A percentile compares a stretch with the other conserved stretches of the same genome.
Evolutionary conservation across 2,113 vertebrate species (phyloP).

Genomic region (Potamarius usumacintae): DNA sequence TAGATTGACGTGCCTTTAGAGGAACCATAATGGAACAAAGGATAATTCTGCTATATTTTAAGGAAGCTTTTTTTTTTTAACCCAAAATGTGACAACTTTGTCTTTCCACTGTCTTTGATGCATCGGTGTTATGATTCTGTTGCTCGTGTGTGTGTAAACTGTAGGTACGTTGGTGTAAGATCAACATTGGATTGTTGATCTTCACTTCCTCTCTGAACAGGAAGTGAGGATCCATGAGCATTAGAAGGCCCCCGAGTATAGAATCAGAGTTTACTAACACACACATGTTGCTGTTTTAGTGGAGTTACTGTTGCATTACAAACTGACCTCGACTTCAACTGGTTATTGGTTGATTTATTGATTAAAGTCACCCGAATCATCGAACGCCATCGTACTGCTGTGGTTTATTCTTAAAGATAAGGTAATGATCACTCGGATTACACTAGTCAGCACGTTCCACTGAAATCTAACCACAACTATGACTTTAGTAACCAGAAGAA

Average conservation of each 20-base stretch:
- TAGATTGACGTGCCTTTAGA: conserved; percentile 16
- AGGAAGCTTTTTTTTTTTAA: not conserved
- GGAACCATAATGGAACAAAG: conserved; percentile 14
- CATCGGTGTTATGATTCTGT: not conserved
- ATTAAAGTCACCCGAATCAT: conserved; percentile 7
- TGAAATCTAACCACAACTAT: not conserved
- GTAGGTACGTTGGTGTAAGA: not conserved
- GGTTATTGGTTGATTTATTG: conserved; percentile 27
- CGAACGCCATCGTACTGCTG: not conserved
- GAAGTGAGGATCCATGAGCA: not conserved
- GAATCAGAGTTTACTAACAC: conserved; percentile 24
- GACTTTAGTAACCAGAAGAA: not conserved
- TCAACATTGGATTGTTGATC: not conserved
- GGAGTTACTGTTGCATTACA: conserved; percentile 21
- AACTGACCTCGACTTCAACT: conserved; percentile 21
- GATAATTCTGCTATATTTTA: conserved; percentile 25
- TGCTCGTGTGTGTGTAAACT: conserved; percentile 1
- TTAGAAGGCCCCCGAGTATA: not conserved
- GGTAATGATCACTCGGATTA: not conserved
- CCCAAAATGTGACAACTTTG: conserved; percentile 5
- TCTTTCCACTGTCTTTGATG: not conserved
- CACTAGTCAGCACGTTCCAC: not conserved
- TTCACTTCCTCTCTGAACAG: not conserved
- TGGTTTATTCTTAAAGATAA: not conserved
- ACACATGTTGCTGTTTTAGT: not conserved